Evolutionary conservation across 2,888 invertebrate genomes (phyloP), one percentile per base, ranked within the genome.

Genomic region (Agrotis ipsilon): DNA sequence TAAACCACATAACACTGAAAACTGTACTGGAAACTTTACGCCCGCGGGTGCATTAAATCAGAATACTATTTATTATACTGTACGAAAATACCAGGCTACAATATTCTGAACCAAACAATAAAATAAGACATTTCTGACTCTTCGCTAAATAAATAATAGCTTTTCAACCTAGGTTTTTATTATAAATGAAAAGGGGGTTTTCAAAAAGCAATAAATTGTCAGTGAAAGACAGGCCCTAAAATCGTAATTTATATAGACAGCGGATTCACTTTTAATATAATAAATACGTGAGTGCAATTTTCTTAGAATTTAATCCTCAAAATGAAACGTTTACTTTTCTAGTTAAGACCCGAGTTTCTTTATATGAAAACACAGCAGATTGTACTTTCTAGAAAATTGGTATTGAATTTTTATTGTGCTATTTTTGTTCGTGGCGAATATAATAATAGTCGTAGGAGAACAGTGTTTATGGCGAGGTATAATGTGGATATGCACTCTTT

Each of bases 171-270:
- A 39, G 11, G 1, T n/a, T 68, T 32, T n/a, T 5, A 1, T 14
- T 32, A 14, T 11, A 46, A 51, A 24, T 24, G 19, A 72, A 61
- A 72, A 62, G 48, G 7, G 21, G 21, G 13, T 19, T 46, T 45
- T 14, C 1, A 13, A 43, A 66, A 49, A 13, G 46, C 13, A 18
- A 51, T 39, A 39, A 62, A 51, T 21, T 46, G 16, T 46, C 19
- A 39, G 16, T 46, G n/a, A 58, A 59, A 46, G n/a, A 27, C 13
- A 11, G 21, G 16, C 19, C 24, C 2, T 27, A 39, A 66, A 54
- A 43, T 59, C 18, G 14, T 21, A 43, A 48, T 52, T 52, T 16
- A 46, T n/a, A 21, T 9, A 9, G 13, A 48, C 3, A 72, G 21
- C 54, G 24, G 14, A 72, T 52, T 51, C 51, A n/a, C 18, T 43